These are phyloP conservation scores for Pseudachorutes palmiensis DNA, from an alignment of 1,140 invertebrate genomes.

Conservation along the genomic window DNA sequence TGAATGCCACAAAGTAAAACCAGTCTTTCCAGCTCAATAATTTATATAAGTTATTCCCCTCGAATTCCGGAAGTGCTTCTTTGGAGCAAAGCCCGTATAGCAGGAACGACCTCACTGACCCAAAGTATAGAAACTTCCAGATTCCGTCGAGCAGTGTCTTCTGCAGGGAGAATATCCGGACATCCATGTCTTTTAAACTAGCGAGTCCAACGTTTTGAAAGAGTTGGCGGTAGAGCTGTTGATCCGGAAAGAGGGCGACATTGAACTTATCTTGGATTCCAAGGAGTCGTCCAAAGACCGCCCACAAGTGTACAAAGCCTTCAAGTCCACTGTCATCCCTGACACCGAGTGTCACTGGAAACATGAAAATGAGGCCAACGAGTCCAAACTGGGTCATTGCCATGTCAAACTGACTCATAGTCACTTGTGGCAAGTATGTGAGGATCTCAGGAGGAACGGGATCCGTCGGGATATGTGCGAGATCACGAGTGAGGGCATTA, in stretches of 20 bases:
- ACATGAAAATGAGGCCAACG: conserved; percentile 30
- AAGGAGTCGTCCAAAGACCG: conserved; percentile 23
- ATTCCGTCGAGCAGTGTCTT: conserved; percentile 12
- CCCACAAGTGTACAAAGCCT: conserved; percentile 32
- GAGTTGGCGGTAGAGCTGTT: conserved; percentile 17
- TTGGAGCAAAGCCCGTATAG: conserved; percentile 5
- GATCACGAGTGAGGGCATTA: conserved; percentile 20
- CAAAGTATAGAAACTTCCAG: neutral
- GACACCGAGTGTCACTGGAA: conserved; percentile 22
- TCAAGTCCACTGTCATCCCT: conserved; percentile 17
- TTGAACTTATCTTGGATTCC: conserved; percentile 35
- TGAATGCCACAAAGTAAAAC: neutral
- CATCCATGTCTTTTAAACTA: conserved; percentile 27
- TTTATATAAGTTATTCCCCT: conserved; percentile 1
- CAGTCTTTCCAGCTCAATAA: conserved; percentile 10
- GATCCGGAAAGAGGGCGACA: conserved; percentile 23
- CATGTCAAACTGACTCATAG: conserved; percentile 34
- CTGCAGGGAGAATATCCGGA: conserved; percentile 16
- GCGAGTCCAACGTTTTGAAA: conserved; percentile 22
- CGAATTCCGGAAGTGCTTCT: conserved; percentile 12
- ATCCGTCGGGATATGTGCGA: conserved; percentile 19
- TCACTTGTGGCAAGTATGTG: conserved; percentile 21
- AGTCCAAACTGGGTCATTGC: conserved; percentile 33
- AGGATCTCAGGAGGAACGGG: conserved; percentile 19
- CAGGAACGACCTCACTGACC: conserved; percentile 7